phyloP scores from a whole-genome alignment of 1,140 invertebrate genomes.

The Scylla paramamosain region DNA sequence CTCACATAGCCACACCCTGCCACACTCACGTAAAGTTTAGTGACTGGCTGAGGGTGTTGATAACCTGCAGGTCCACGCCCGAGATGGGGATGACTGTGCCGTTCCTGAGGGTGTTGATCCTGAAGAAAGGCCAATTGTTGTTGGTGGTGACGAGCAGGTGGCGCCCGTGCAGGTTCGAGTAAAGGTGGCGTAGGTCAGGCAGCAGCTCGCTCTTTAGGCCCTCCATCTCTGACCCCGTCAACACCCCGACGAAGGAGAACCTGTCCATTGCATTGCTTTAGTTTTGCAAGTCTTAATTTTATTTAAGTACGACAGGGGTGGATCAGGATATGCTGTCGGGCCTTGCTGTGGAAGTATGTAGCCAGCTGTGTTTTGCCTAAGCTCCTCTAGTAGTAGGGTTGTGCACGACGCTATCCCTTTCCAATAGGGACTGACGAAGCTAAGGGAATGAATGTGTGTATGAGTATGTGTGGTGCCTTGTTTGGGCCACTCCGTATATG shows the following conservation, averaged over 20 bases:
- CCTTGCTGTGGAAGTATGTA: too few relatives aligned
- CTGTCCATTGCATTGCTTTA: neutral
- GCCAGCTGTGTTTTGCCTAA: too few relatives aligned
- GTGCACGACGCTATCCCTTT: too few relatives aligned
- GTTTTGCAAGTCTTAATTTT: too few relatives aligned
- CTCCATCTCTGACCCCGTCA: neutral
- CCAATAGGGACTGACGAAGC: too few relatives aligned
- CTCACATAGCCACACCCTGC: too few relatives aligned
- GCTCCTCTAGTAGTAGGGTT: too few relatives aligned
- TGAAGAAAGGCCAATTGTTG: slow-evolving; percentile 63
- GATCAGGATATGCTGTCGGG: too few relatives aligned
- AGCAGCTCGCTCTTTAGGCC: neutral
- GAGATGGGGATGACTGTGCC: slow-evolving; percentile 44
- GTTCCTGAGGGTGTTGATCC: slow-evolving; percentile 50
- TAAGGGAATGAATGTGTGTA: too few relatives aligned
- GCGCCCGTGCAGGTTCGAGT: slow-evolving; percentile 39
- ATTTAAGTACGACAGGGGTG: too few relatives aligned
- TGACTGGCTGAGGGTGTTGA: slow-evolving; percentile 35
- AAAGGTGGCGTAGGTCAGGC: neutral
- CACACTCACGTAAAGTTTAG: slow-evolving; percentile 65
- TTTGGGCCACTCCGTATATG: too few relatives aligned
- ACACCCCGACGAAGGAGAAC: neutral
- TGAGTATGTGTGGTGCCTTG: too few relatives aligned
- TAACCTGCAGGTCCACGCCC: slow-evolving; percentile 51
- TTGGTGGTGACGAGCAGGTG: slow-evolving; percentile 53